Conservation (phyloP, 2,888 invertebrate species). For the Isoperla grammatica region DNA sequence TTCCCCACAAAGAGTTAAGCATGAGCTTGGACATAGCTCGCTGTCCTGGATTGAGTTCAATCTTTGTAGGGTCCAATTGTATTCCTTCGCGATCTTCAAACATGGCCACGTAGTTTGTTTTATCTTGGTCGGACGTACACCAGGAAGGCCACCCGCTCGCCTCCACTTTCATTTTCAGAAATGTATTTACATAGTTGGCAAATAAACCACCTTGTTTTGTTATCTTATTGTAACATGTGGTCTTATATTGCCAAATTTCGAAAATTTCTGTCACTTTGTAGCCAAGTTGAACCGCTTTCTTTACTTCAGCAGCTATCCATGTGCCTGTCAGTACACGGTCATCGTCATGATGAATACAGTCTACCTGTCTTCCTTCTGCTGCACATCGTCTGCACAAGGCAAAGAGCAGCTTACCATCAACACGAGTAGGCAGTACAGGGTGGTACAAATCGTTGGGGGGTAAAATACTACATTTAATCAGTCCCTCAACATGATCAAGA, state of each 20-base stretch:
- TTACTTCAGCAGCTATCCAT: conserved; percentile 39
- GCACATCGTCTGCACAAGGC: conserved; percentile 38
- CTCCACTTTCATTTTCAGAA: conserved; percentile 37
- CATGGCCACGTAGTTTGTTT: conserved; percentile 23
- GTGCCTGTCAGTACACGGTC: conserved; percentile 36
- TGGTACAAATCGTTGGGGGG: conserved; percentile 31
- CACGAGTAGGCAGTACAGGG: conserved; percentile 37
- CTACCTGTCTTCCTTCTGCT: conserved; percentile 31
- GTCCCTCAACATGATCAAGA: not conserved
- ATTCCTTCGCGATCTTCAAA: conserved; percentile 28
- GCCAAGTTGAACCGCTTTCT: conserved; percentile 36
- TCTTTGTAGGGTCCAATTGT: conserved; percentile 17
- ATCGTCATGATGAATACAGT: conserved; percentile 37
- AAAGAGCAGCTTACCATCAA: conserved; percentile 38
- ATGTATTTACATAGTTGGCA: conserved; percentile 37
- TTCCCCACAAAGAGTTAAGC: conserved; percentile 34
- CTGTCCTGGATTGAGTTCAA: conserved; percentile 27
- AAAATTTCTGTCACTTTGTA: conserved; percentile 37
- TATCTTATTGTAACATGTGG: conserved; percentile 31
- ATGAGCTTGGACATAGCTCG: conserved; percentile 31
- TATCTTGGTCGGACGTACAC: conserved; percentile 29
- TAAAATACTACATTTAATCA: not conserved
- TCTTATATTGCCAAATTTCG: conserved; percentile 39
- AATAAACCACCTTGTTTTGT: conserved; percentile 36
- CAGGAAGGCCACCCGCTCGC: conserved; percentile 34